Evolutionary conservation across 2,113 vertebrate species (phyloP).

Genomic region (Tachuris rubrigastra): DNA sequence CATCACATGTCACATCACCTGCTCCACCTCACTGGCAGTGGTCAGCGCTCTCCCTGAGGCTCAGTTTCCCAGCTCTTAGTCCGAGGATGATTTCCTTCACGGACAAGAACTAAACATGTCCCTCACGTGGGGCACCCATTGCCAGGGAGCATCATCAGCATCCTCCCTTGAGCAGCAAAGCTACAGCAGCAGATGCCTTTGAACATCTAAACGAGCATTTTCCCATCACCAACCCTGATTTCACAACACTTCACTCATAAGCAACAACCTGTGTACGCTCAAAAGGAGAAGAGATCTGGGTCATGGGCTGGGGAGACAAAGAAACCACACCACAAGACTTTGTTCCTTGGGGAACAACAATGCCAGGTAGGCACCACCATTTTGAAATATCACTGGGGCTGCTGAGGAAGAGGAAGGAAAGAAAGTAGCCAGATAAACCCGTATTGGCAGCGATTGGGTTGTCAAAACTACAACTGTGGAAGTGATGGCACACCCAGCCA

Average conservation of each 20-base stretch:
- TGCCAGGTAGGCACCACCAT: background rate
- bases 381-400: background rate
- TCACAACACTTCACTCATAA: background rate
- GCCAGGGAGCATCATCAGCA: fast-evolving
- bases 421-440: fast-evolving
- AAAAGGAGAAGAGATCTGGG: background rate
- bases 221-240: background rate
- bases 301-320: background rate
- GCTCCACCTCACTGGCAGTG: fast-evolving
- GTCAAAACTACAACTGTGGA: background rate
- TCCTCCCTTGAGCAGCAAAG: background rate
- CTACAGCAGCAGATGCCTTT: background rate
- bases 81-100: background rate
- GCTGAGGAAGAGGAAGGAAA: background rate
- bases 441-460: fast-evolving
- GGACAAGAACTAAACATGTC: background rate
- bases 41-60: fast-evolving
- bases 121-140: fast-evolving
- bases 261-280: background rate
- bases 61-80: background rate
- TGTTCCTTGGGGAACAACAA: background rate
- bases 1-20: background rate
- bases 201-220: background rate
- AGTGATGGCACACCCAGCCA: background rate
- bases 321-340: background rate